A percentile compares a stretch with the other conserved stretches of the same genome.
These are phyloP conservation scores for Deroplatys truncata DNA, from an alignment of 2,888 invertebrate genomes.

Conservation along the genomic window DNA sequence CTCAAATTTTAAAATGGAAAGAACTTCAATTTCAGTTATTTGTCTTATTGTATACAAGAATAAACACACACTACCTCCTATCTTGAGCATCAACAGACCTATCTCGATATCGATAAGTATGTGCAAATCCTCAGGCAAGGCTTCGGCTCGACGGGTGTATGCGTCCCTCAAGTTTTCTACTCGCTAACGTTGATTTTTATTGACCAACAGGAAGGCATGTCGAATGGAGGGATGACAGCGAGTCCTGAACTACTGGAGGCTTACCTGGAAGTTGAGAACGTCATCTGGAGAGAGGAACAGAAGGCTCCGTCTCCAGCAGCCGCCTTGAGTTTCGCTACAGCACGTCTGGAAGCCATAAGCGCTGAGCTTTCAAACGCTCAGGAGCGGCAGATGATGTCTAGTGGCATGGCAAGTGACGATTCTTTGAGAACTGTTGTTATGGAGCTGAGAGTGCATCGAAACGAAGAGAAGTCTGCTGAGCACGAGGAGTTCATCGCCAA, in stretches of 20 bases:
- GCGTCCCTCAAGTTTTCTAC: no score
- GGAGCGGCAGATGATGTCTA: constrained; percentile 5
- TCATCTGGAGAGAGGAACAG: constrained; percentile 37
- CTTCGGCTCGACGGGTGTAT: no score
- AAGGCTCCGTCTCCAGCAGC: constrained; percentile 38
- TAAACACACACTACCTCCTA: no score
- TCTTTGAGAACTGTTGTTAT: constrained; percentile 12
- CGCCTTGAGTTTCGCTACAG: constrained; percentile 36
- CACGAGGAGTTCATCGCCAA: constrained; percentile 57
- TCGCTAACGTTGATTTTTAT: background rate
- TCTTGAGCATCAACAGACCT: no score
- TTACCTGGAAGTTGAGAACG: constrained; percentile 35
- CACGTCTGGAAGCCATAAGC: constrained; percentile 35
- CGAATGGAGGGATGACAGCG: background rate
- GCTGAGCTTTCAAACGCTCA: constrained; percentile 27
- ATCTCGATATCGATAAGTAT: no score
- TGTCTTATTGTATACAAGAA: no score
- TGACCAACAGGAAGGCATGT: background rate
- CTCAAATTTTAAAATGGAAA: no score
- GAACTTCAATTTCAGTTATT: no score
- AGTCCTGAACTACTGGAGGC: constrained; percentile 34
- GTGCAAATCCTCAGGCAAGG: no score
- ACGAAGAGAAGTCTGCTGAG: constrained; percentile 46
- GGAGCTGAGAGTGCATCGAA: constrained; percentile 23
- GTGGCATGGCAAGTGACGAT: background rate